A percentile compares a stretch with the other conserved stretches of the same genome.
These are phyloP conservation scores for Melanotaenia pygmaea DNA, from an alignment of 2,797 vertebrate species.

Conservation along the genomic window DNA sequence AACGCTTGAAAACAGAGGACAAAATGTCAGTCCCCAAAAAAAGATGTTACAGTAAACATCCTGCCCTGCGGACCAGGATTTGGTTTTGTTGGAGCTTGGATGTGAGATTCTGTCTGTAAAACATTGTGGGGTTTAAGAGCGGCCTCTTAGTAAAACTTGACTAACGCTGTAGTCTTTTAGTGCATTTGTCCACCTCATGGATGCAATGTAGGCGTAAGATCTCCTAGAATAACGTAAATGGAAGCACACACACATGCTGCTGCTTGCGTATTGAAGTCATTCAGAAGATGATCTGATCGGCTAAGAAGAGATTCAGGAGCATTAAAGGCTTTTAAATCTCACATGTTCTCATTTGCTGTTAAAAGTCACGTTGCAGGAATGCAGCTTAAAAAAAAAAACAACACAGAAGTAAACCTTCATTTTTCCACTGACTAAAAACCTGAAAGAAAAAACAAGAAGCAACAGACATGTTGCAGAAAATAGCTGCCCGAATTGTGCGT, in stretches of 20 bases:
- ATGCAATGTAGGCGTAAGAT: slow-evolving; percentile 19
- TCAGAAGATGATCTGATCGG: slow-evolving; percentile 68
- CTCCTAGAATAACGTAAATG: slow-evolving; percentile 37
- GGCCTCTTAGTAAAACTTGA: slow-evolving; percentile 48
- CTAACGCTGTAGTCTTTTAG: slow-evolving; percentile 21
- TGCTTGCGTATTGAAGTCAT: slow-evolving; percentile 62
- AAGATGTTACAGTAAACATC: slow-evolving; percentile 88
- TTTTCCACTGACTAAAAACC: slow-evolving; percentile 24
- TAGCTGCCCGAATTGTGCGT: slow-evolving; percentile 35
- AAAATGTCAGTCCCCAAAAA: slow-evolving; percentile 86
- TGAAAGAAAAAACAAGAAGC: slow-evolving; percentile 26
- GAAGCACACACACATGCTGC: slow-evolving; percentile 37
- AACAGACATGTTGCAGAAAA: slow-evolving; percentile 38
- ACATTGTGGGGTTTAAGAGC: slow-evolving; percentile 49
- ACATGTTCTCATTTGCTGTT: slow-evolving; percentile 52
- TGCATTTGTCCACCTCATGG: slow-evolving; percentile 43
- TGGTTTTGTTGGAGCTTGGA: slow-evolving; percentile 83
- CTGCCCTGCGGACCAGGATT: slow-evolving; percentile 86
- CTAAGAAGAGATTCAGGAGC: slow-evolving; percentile 63
- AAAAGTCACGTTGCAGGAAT: slow-evolving; percentile 45
- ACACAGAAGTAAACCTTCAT: slow-evolving; percentile 9
- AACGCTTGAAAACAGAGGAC: slow-evolving; percentile 88
- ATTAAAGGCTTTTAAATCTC: slow-evolving; percentile 69
- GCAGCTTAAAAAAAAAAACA: neutral
- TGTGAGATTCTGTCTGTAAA: slow-evolving; percentile 86